Conservation (phyloP, 2,888 invertebrate species). For the Cremastobaeus sp. region DNA sequence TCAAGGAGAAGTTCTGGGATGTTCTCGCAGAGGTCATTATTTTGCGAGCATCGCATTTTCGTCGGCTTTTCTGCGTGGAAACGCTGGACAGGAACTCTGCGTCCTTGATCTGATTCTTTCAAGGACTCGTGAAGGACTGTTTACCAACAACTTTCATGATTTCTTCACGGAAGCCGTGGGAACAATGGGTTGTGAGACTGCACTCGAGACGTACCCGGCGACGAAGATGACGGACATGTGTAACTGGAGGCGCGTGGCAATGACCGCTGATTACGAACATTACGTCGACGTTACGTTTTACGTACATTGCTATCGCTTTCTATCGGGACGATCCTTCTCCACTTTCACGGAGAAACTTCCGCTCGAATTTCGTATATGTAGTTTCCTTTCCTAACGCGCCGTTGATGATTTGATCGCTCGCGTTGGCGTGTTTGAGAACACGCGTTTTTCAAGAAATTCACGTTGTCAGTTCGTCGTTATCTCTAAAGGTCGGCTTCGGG, state of each 20-base stretch:
- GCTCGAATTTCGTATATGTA: too few species aligned
- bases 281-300: slow-evolving; percentile 22
- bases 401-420: too few species aligned
- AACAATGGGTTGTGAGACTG: slow-evolving; percentile 23
- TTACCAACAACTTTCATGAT: slow-evolving; percentile 42
- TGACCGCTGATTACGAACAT: slow-evolving; percentile 29
- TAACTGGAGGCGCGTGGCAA: slow-evolving; percentile 11
- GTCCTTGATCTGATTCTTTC: slow-evolving; percentile 52
- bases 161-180: slow-evolving; percentile 41
- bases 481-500: not conserved
- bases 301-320: slow-evolving; percentile 1
- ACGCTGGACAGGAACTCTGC: slow-evolving; percentile 9
- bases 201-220: not conserved
- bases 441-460: not conserved
- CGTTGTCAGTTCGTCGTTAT: not conserved
- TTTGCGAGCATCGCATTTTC: slow-evolving; percentile 10
- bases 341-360: not conserved
- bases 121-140: slow-evolving; percentile 52
- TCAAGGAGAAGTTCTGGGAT: too few species aligned
- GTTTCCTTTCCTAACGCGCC: too few species aligned
- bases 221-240: slow-evolving; percentile 14
- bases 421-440: not conserved
- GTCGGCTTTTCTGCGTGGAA: slow-evolving; percentile 32
- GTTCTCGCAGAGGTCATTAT: too few species aligned
- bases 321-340: not conserved